Base-by-base conservation (phyloP, 2,113 vertebrate genomes). In the Girardinichthys multiradiatus region DNA sequence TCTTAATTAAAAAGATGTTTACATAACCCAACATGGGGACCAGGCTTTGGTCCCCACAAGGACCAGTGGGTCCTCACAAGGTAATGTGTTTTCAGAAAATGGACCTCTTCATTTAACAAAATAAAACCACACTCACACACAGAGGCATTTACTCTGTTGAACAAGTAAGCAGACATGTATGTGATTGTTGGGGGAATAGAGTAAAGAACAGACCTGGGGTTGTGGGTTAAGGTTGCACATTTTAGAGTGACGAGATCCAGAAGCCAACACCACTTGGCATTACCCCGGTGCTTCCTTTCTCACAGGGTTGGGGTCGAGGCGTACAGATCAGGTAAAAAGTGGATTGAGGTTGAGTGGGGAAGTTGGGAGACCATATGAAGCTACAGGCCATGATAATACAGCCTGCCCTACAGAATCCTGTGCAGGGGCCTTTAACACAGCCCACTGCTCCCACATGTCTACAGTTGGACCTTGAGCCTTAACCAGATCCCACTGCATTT, bases 221-320 rank as follows among this genome's bases (percentile, higher is more conserved):
- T 87, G 82, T 71, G 66, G 89, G 87, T 90, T 93, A 87, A 90
- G 82, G 84, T 90, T 92, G 87, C 66, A 76, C 82, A 80, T 90
- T 92, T 83, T 71, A 62, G 81, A 88, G 84, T 93, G 92, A 94
- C 89, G 79, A 91, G 91, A 92, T 91, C 92, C 93, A 94, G 93
- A 92, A 92, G 91, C 91, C 86, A 64, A 74, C 51, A 70, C 70
- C 72, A 76, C 79, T 85, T 77, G 82, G 89, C 90, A 83, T 91
- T 86, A 86, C 84, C 87, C 86, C 57, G 57, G 76, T 83, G 83
- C 81, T 92, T 94, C 90, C 91, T 91, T 89, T 79, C 83, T 79
- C 82, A 19, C 72, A 68, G 75, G 83, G 79, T 62, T 28, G 79
- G 75, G 76, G 71, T 59, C 64, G 66, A 70, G 72, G 63, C 64